Base-by-base conservation (phyloP, 2,113 vertebrate species). In the Callipepla californica region DNA sequence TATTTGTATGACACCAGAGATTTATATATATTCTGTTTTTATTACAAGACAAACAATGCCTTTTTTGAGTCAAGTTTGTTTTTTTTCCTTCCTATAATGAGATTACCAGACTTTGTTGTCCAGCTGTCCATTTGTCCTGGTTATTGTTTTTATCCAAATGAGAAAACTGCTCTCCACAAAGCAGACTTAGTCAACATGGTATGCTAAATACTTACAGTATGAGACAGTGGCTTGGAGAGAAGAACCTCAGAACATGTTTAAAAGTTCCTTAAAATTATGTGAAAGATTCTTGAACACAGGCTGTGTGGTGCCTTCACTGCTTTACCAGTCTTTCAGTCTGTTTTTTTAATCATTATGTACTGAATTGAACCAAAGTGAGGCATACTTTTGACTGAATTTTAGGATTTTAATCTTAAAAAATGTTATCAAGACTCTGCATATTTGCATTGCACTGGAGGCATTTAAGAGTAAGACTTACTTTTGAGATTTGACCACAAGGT, bases 11-110 rank as follows among this genome's bases (percentile, higher is more conserved):
- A 32, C n/a, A 65, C 51, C 32, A 87, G 73, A 53, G 22, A 45
- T 76, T 67, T 91, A 80, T 83, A n/a, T 32, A 32, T 65, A 47
- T 48, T 13, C 14, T n/a, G 30, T 57, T 67, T 92, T 87, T 65
- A 59, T 36, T 82, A 45, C 32, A 78, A 57, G 74, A 34, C 70
- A 92, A 92, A 72, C 53, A 57, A 22, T 7, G 17, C 38, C 23
- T 13, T 74, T 9, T 84, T 88, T 93, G 66, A 36, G 85, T 85
- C n/a, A 40, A 23, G 16, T 6, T 61, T 72, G 14, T 15, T 8
- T 58, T 58, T n/a, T 92, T 63, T 81, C 87, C 87, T 38, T 8
- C 7, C 58, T 74, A 0, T 74, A 74, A 77, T 58, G 91, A 15
- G 18, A 42, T 92, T 78, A 92, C 55, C 61, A 25, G 10, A 13